Base-by-base conservation (phyloP, 2,113 vertebrate genomes). In the Dendrocopos noguchii region DNA sequence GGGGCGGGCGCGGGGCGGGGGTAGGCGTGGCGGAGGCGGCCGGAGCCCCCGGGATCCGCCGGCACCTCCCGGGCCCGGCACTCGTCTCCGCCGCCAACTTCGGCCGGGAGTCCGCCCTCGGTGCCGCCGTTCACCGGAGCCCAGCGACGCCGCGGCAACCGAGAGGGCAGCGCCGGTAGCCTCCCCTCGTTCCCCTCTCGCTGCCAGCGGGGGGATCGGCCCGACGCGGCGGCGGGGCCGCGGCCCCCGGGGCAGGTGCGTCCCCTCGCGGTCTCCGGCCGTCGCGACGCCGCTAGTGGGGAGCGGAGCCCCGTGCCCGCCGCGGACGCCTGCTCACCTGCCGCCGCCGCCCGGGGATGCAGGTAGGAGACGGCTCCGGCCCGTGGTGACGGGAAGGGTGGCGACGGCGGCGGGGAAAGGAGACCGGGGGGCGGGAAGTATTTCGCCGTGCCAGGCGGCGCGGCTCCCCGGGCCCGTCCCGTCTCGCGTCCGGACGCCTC, bases 11-110 rank as follows among this genome's bases (percentile, higher is more conserved):
- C 91, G 77, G 86, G 90, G 61, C 36, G 82, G 95, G 46, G 19
- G 46, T 47, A 47, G 46, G 46, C 46, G 46, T 47, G 91, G 92
- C 94, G 71, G 91, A 80, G 79, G 90, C 79, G 80, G 93, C 92
- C 22, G 68, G 94, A 72, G 95, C 89, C 92, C 95, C 91, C 74
- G 73, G 94, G 89, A 94, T 77, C 90, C 82, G 65, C 95, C 88
- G 93, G 94, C 75, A 76, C 15, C 72, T 83, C 71, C 82, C 72
- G 70, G 87, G 84, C 92, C 65, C 90, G 53, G 91, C 95, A 88
- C 91, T 94, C 73, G 28, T 20, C 47, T 50, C 28, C 66, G 92
- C 93, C 64, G 56, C 14, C 61, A 80, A 85, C 63, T 60, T 73
- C 70, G 46, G 68, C 68, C 19, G 67, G 16, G 65, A 83, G 80